Conservation (phyloP, 2,797 vertebrate genomes). For the Rhabdomys pumilio region DNA sequence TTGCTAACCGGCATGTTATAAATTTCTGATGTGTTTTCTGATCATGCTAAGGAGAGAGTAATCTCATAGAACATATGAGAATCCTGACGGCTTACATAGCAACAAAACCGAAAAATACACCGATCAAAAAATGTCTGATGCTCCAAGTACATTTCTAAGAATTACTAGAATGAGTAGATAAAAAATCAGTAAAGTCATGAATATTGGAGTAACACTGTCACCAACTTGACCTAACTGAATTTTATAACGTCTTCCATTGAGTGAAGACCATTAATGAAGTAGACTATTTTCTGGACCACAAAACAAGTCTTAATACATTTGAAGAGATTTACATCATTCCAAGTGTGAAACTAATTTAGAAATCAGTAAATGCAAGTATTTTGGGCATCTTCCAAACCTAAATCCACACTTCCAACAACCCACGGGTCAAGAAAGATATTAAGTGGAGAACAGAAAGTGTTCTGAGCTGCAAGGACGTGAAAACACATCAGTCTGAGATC, state of each 20-base stretch:
- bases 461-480: neutral
- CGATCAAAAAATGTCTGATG: neutral
- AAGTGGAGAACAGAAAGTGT: neutral
- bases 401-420: neutral
- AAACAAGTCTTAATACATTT: neutral
- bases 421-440: neutral
- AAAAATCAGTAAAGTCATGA: conserved; percentile 3
- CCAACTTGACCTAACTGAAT: neutral
- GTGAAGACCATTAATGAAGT: neutral
- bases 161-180: neutral
- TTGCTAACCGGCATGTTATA: neutral
- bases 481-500: neutral
- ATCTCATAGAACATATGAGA: neutral
- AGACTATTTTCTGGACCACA: neutral
- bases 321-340: neutral
- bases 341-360: conserved; percentile 34
- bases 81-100: neutral
- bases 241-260: neutral
- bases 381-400: neutral
- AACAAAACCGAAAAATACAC: neutral
- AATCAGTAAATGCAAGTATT: neutral
- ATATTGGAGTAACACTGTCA: neutral
- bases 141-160: neutral
- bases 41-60: neutral
- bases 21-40: neutral